A percentile compares a stretch with the other conserved stretches of the same genome.
Conservation (phyloP, 2,888 invertebrate genomes). For the Laothoe populi region DNA sequence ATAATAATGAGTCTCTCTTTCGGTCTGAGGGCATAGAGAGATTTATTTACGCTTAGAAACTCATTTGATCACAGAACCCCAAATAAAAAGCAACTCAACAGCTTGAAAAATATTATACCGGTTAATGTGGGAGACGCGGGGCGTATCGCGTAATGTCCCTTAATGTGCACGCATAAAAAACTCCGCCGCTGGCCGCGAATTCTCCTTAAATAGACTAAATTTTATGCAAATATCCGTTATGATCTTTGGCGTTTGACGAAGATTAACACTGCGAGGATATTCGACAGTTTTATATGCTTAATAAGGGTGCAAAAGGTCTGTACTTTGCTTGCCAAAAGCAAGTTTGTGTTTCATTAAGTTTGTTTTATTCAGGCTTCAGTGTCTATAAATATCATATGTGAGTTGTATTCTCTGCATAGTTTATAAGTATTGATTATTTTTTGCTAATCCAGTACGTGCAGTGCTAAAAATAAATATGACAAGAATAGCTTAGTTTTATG, state of each 20-base stretch:
- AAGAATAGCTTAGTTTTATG: too few species aligned
- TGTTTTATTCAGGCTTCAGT: not conserved
- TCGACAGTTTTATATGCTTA: conserved; percentile 54
- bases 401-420: too few species aligned
- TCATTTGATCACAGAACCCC: conserved; percentile 67
- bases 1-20: conserved; percentile 56
- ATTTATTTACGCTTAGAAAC: conserved; percentile 79
- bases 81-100: conserved; percentile 77
- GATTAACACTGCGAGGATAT: conserved; percentile 57
- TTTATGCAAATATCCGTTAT: conserved; percentile 72
- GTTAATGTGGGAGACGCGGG: conserved; percentile 52
- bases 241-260: conserved; percentile 64
- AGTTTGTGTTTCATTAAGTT: not conserved
- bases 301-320: conserved; percentile 41
- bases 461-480: too few species aligned
- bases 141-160: conserved; percentile 62
- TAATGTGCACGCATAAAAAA: conserved; percentile 73
- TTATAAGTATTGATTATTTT: too few species aligned
- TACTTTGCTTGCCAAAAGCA: conserved; percentile 26
- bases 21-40: conserved; percentile 55
- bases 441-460: too few species aligned
- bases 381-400: too few species aligned
- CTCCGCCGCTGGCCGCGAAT: conserved; percentile 56
- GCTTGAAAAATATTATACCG: conserved; percentile 77
- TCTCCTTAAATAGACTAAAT: conserved; percentile 65